Evolutionary conservation across 1,140 invertebrate genomes (phyloP).

Genomic region (Pachypsylla venusta): DNA sequence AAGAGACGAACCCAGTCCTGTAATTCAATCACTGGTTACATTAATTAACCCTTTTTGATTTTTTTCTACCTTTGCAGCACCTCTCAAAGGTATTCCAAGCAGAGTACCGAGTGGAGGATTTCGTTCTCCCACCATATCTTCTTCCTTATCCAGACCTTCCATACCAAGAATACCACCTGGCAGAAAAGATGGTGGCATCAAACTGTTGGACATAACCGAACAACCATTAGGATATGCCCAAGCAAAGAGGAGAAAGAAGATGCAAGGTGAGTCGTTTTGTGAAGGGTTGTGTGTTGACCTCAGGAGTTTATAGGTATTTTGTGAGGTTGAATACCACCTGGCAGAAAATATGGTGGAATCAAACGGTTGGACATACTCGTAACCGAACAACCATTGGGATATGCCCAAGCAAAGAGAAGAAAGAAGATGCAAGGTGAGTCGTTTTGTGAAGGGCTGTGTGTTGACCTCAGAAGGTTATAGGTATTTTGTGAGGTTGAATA

Average conservation of each 20-base stretch:
- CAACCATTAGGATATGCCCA: slow-evolving; percentile 55
- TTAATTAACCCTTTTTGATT: too few species aligned
- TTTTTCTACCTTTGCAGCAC: slow-evolving; percentile 42
- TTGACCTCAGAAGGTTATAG: too few species aligned
- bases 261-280: slow-evolving; percentile 34
- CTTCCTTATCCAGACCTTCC: slow-evolving; percentile 34
- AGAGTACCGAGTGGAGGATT: slow-evolving; percentile 52
- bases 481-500: too few species aligned
- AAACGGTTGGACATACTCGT: slow-evolving; percentile 87
- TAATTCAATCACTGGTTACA: too few species aligned
- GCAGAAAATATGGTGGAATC: slow-evolving; percentile 74
- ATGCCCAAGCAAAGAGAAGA: slow-evolving; percentile 44
- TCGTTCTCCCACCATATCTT: slow-evolving; percentile 40
- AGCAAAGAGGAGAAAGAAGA: slow-evolving; percentile 47
- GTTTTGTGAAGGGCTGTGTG: too few species aligned
- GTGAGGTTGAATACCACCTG: slow-evolving; percentile 36
- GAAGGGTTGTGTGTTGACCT: neutral
- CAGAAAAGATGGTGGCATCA: slow-evolving; percentile 78
- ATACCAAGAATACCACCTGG: slow-evolving; percentile 35
- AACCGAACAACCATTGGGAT: slow-evolving; percentile 70
- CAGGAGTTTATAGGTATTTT: too few species aligned
- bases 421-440: slow-evolving; percentile 44
- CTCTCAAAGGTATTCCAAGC: slow-evolving; percentile 77
- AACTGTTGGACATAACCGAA: slow-evolving; percentile 83
- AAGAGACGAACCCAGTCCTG: too few species aligned